Evolutionary conservation across 2,888 invertebrate genomes (phyloP).

Genomic region (Colletes collaris): DNA sequence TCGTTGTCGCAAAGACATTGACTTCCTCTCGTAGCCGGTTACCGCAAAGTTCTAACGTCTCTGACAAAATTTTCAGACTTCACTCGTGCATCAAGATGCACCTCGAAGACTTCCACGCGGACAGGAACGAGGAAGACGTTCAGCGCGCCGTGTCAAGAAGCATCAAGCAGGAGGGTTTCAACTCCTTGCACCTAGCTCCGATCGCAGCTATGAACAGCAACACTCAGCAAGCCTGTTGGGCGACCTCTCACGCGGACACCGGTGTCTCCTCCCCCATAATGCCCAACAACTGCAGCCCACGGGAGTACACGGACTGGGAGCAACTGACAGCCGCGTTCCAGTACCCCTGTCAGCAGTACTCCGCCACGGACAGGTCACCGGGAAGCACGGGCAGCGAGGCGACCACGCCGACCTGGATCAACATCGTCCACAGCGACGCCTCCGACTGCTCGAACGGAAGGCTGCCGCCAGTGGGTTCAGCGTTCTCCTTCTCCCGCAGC

Average conservation of each 20-base stretch:
- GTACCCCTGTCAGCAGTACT: slow-evolving; percentile 65
- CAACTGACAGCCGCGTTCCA: slow-evolving; percentile 73
- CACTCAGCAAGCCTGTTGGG: slow-evolving; percentile 69
- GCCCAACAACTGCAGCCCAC: slow-evolving; percentile 56
- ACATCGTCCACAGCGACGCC: slow-evolving; percentile 30
- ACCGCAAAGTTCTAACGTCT: not conserved
- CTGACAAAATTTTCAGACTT: slow-evolving; percentile 23
- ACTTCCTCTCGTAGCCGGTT: no score
- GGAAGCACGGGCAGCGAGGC: slow-evolving; percentile 74
- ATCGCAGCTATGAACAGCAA: slow-evolving; percentile 38
- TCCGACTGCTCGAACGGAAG: slow-evolving; percentile 43
- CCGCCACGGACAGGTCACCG: slow-evolving; percentile 65
- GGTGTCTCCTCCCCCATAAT: slow-evolving; percentile 56
- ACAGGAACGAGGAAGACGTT: slow-evolving; percentile 63
- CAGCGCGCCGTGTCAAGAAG: slow-evolving; percentile 44
- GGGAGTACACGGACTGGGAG: slow-evolving; percentile 73
- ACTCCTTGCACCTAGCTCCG: slow-evolving; percentile 44
- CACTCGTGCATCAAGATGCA: slow-evolving; percentile 63
- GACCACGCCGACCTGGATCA: slow-evolving; percentile 73
- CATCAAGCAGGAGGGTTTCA: slow-evolving; percentile 49
- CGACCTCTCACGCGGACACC: slow-evolving; percentile 61
- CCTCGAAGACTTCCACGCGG: slow-evolving; percentile 70
- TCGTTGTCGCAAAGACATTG: no score
- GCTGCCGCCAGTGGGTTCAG: slow-evolving; percentile 76
- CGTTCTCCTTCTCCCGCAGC: slow-evolving; percentile 78